Conservation (phyloP, 2,888 invertebrate genomes). For the Abscondita cerata region DNA sequence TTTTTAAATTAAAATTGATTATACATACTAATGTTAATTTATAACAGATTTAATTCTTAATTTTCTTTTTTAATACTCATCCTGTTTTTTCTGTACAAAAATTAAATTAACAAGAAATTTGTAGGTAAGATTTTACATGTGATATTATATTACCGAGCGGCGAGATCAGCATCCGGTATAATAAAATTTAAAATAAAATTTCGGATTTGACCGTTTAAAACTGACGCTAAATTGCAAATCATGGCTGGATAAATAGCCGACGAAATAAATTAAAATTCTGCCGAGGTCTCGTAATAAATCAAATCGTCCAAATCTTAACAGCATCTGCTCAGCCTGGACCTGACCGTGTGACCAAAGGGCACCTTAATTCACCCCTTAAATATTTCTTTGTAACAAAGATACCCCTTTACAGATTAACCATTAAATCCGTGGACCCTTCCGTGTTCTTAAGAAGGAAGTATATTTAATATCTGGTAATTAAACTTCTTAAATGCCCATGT, state of each 20-base stretch:
- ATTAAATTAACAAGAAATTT: too few relatives aligned
- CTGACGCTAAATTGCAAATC: conserved; percentile 16
- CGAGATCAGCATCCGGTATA: too few relatives aligned
- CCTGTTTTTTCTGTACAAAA: too few relatives aligned
- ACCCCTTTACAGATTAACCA: conserved; percentile 11
- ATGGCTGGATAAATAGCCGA: conserved; percentile 2
- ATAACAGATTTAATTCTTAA: too few relatives aligned
- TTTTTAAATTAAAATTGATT: too few relatives aligned
- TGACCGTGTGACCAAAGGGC: conserved; percentile 44
- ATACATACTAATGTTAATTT: too few relatives aligned
- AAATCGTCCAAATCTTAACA: conserved; percentile 28
- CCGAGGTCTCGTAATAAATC: conserved; percentile 37
- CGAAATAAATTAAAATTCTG: conserved; percentile 6
- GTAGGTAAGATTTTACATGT: too few relatives aligned
- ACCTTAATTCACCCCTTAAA: conserved; percentile 31
- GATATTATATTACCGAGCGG: too few relatives aligned
- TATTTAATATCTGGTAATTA: conserved; percentile 24
- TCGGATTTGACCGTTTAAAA: not conserved
- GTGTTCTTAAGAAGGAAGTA: conserved; percentile 37
- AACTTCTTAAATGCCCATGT: not conserved
- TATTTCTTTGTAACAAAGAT: conserved; percentile 22
- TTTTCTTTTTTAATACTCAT: too few relatives aligned
- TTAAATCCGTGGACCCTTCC: conserved; percentile 25
- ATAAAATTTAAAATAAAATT: not conserved
- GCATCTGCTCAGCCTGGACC: conserved; percentile 40